Evolutionary conservation across 2,797 vertebrate genomes (phyloP).

Genomic region (Knipowitschia caucasica): DNA sequence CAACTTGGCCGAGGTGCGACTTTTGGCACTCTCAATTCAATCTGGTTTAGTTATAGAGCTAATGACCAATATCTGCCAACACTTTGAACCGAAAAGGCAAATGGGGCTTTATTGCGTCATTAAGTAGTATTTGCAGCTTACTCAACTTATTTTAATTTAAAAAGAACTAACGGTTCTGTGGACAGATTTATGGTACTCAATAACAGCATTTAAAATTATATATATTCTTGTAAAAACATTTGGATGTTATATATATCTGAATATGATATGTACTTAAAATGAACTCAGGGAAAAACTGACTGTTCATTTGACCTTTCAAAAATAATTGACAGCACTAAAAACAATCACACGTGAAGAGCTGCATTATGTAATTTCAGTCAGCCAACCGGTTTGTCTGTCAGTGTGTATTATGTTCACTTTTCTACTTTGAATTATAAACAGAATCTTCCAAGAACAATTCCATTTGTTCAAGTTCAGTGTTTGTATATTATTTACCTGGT

Average conservation of each 20-base stretch:
- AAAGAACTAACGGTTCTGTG: not conserved
- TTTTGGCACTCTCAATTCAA: not conserved
- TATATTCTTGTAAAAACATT: not conserved
- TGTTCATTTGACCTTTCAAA: not conserved
- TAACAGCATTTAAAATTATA: too few relatives aligned
- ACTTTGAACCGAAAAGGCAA: not conserved
- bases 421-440: too few relatives aligned
- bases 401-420: too few relatives aligned
- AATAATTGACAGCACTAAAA: too few relatives aligned
- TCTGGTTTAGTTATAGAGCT: not conserved
- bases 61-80: conserved; percentile 1
- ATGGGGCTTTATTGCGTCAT: not conserved
- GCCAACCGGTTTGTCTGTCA: too few relatives aligned
- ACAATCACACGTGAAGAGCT: too few relatives aligned
- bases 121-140: not conserved
- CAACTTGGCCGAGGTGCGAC: not conserved
- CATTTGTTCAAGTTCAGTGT: too few relatives aligned
- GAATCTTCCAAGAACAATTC: too few relatives aligned
- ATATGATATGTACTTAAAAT: not conserved
- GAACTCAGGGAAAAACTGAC: not conserved
- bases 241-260: not conserved
- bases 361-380: too few relatives aligned
- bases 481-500: too few relatives aligned
- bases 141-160: not conserved
- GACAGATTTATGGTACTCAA: conserved; percentile 7